Percentiles rank a stretch among this genome's conserved stretches.
These are phyloP conservation scores for Siphlonurus alternatus DNA, from an alignment of 2,888 invertebrate genomes.

Conservation along the genomic window DNA sequence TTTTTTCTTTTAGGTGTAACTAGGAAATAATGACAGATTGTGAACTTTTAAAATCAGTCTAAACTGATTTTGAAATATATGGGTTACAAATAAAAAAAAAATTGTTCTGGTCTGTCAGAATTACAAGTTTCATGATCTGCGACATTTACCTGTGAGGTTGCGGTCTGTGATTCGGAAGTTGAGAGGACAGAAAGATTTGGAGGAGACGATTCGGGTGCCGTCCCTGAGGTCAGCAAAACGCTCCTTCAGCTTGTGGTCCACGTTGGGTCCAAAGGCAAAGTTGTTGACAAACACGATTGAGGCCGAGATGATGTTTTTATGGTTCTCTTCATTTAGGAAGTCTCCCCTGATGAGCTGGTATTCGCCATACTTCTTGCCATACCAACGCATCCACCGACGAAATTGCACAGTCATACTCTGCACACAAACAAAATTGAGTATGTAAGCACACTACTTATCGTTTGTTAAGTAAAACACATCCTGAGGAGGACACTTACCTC, in stretches of 20 bases:
- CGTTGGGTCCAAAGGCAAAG: slow-evolving; percentile 95
- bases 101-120: not conserved
- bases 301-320: slow-evolving; percentile 85
- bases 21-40: not conserved
- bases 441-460: slow-evolving; percentile 6
- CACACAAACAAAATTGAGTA: slow-evolving; percentile 20
- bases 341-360: slow-evolving; percentile 89
- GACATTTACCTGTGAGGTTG: slow-evolving; percentile 77
- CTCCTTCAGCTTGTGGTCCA: slow-evolving; percentile 93
- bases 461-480: not conserved
- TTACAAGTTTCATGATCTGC: not conserved
- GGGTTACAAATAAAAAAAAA: not conserved
- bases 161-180: slow-evolving; percentile 97
- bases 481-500: slow-evolving; percentile 40
- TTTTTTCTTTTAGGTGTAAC: too few relatives aligned
- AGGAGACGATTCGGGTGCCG: slow-evolving; percentile 92
- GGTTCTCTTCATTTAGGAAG: slow-evolving; percentile 80
- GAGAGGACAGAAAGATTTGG: slow-evolving; percentile 96
- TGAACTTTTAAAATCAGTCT: slow-evolving; percentile 2
- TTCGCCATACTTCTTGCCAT: slow-evolving; percentile 85
- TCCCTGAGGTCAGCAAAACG: slow-evolving; percentile 91
- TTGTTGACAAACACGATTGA: slow-evolving; percentile 98
- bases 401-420: slow-evolving; percentile 81
- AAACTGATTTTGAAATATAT: slow-evolving; percentile 1
- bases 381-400: slow-evolving; percentile 94